Percentiles rank a stretch among this genome's conserved stretches.
Conservation (phyloP, 2,888 invertebrate species). For the Melieria omissa region DNA sequence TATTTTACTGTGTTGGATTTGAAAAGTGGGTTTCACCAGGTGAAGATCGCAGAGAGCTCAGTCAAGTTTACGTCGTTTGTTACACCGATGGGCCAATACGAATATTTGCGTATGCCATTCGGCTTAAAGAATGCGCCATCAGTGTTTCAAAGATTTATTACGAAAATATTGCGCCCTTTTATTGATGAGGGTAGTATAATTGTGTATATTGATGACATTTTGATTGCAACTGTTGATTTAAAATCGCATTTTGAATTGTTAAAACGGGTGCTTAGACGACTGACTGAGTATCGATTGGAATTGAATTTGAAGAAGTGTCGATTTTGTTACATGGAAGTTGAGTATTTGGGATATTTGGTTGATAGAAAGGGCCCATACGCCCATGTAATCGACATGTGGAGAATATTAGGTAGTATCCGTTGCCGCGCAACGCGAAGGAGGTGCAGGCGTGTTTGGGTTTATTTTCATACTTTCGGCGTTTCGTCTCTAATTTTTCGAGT, state of each 20-base stretch:
- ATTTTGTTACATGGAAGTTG: slow-evolving; percentile 26
- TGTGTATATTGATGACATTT: too few species aligned
- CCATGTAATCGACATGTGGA: background rate
- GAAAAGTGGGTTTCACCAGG: too few species aligned
- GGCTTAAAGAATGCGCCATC: background rate
- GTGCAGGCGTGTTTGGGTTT: background rate
- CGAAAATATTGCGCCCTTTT: too few species aligned
- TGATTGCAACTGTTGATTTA: background rate
- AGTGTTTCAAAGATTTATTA: background rate
- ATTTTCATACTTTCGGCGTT: too few species aligned
- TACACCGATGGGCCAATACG: background rate
- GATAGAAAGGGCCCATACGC: background rate
- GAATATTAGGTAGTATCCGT: background rate
- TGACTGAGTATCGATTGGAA: background rate
- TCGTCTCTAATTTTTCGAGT: too few species aligned
- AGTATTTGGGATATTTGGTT: slow-evolving; percentile 24
- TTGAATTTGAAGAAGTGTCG: slow-evolving; percentile 32
- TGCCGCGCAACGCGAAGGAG: background rate
- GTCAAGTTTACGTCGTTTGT: too few species aligned
- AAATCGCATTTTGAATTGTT: background rate
- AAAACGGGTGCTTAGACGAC: background rate
- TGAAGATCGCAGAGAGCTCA: too few species aligned
- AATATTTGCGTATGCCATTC: background rate
- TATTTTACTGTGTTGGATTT: too few species aligned
- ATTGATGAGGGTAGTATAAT: too few species aligned